Evolutionary conservation across 1,140 invertebrate species (phyloP).

Genomic region (Leptinotarsa texana): DNA sequence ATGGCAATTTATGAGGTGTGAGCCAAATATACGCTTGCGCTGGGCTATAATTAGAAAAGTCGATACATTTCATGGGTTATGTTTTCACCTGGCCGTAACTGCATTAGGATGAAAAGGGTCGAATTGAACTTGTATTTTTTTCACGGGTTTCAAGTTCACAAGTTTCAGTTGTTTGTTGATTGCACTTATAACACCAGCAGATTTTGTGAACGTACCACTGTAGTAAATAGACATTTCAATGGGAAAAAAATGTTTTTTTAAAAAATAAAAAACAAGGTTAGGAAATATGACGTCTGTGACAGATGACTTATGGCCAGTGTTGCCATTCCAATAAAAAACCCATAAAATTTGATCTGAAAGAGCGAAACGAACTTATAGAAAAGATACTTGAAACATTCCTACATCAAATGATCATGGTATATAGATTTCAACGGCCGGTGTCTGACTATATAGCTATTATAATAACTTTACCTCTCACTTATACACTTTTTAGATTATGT

Average conservation of each 20-base stretch:
- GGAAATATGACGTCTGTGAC: no score
- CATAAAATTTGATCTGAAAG: no score
- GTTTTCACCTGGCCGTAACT: constrained; percentile 69
- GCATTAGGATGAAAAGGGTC: constrained; percentile 80
- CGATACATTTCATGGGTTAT: constrained; percentile 46
- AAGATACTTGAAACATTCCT: no score
- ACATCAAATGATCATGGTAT: no score
- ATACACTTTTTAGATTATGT: no score
- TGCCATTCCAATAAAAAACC: no score
- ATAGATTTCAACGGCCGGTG: no score
- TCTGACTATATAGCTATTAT: no score
- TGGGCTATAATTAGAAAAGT: constrained; percentile 47
- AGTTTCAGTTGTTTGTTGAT: constrained; percentile 69
- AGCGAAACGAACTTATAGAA: no score
- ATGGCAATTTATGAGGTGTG: constrained; percentile 22
- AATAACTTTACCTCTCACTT: no score
- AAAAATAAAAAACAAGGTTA: not conserved
- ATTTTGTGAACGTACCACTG: constrained; percentile 66
- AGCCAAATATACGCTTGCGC: constrained; percentile 46
- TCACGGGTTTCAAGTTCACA: constrained; percentile 79
- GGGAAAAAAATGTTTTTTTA: not conserved
- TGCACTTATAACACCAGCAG: constrained; percentile 67
- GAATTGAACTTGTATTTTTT: constrained; percentile 75
- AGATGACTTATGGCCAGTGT: no score
- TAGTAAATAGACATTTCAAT: constrained; percentile 69